Evolutionary conservation across 2,888 invertebrate species (phyloP).

Genomic region (Troides helena): DNA sequence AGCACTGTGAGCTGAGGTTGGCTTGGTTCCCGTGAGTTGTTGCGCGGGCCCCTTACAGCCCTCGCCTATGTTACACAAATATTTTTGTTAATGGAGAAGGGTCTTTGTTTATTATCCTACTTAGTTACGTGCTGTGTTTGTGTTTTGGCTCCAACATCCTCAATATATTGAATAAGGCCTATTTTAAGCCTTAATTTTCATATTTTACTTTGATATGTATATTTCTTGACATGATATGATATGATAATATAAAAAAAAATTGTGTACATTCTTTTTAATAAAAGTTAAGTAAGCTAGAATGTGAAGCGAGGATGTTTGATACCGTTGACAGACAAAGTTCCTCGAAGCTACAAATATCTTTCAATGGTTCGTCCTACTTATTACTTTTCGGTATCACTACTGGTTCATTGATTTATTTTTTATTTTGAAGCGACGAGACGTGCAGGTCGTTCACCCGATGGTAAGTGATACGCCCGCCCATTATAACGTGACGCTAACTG

Average conservation of each 20-base stretch:
- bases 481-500: too few relatives aligned
- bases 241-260: too few relatives aligned
- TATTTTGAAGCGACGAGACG: too few relatives aligned
- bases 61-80: too few relatives aligned
- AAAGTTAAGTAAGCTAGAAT: constrained; percentile 5
- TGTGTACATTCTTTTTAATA: neutral
- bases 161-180: neutral
- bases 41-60: too few relatives aligned
- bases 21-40: too few relatives aligned
- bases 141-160: neutral
- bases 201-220: neutral
- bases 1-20: too few relatives aligned
- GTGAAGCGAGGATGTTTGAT: constrained; percentile 14
- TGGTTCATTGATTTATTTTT: neutral
- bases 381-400: neutral
- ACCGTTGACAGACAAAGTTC: constrained; percentile 16
- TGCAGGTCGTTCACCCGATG: too few relatives aligned
- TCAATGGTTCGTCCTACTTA: constrained; percentile 18
- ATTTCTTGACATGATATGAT: neutral
- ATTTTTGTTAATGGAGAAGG: too few relatives aligned
- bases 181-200: neutral
- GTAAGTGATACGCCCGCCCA: too few relatives aligned
- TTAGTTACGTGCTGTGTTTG: neutral
- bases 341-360: constrained; percentile 15
- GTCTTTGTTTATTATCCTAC: neutral